A percentile compares a stretch with the other conserved stretches of the same genome.
Evolutionary conservation across 2,888 invertebrate species (phyloP).

Genomic region (Aleiodes testaceus): DNA sequence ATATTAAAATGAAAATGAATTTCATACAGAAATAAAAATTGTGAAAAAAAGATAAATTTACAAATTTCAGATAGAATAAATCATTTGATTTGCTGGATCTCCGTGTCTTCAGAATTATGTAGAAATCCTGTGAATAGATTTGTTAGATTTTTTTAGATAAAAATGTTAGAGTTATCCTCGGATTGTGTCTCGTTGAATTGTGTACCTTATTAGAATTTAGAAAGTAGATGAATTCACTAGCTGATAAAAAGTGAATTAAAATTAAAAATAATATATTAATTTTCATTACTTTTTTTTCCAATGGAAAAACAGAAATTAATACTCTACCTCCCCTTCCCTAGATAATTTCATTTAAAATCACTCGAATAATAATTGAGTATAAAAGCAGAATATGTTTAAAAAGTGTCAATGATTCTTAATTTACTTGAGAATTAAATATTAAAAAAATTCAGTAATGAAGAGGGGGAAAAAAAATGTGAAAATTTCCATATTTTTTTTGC

Average conservation of each 20-base stretch:
- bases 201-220: conserved; percentile 21
- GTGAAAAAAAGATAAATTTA: conserved; percentile 19
- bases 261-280: not conserved
- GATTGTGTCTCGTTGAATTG: conserved; percentile 15
- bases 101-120: no score
- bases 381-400: conserved; percentile 6
- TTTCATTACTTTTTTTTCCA: not conserved
- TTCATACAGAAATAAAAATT: conserved; percentile 42
- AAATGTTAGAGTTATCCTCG: conserved; percentile 3
- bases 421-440: no score
- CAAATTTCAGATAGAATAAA: not conserved
- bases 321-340: conserved; percentile 25
- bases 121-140: no score
- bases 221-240: not conserved
- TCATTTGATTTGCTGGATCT: not conserved
- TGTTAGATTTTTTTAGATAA: conserved; percentile 11
- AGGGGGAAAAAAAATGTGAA: no score
- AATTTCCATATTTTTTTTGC: no score
- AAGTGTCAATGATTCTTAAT: conserved; percentile 11
- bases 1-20: conserved; percentile 33
- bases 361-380: conserved; percentile 5
- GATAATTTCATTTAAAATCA: conserved; percentile 15
- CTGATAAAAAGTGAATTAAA: not conserved
- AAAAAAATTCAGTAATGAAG: no score
- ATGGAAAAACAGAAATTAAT: not conserved